Base-by-base conservation (phyloP, 2,113 vertebrate genomes). In the Ursus arctos region DNA sequence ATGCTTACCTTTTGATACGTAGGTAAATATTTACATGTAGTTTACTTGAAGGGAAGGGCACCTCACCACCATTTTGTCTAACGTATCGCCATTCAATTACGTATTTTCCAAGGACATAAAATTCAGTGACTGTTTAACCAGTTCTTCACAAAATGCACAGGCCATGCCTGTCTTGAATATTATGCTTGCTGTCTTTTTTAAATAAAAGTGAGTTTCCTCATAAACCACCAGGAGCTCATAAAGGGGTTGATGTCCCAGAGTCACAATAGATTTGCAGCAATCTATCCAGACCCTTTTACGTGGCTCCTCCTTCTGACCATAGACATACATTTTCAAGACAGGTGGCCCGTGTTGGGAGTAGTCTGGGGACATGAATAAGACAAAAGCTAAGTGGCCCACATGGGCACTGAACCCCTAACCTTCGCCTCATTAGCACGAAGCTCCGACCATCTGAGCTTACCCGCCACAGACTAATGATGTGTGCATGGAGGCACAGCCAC, bases 321-420 rank as follows among this genome's bases (percentile, higher is more conserved):
- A 95, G 97, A 95, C 2, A 88, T 51, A 49, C 87, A 86, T 88
- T 97, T 96, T 88, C 31, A 91, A 97, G 95, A 94, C 94, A 96
- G 87, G 97, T 97, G 96, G 94, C 90, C 77, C n/a, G 19, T n/a
- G 74, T 19, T 88, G 93, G 87, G 36, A 93, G 53, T 87, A 81
- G 80, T 92, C 97, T 92, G 69, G 88, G 79, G 95, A 92, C 4
- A 7, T 47, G 83, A 92, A 92, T 2, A 33, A 95, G 91, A 97
- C 94, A 95, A 96, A 97, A 95, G 94, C 97, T 97, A 97, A 98
- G 96, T 98, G 94, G 95, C 94, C 97, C 97, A 93, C 81, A 61
- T 94, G 97, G 92, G 94, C 85, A 85, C 97, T 97, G 97, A 98
- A 96, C 94, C 84, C 79, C 95, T 97, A 96, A 98, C 94, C 94